Evolutionary conservation across 2,113 vertebrate genomes (phyloP).

Genomic region (Lophotis ruficrista): DNA sequence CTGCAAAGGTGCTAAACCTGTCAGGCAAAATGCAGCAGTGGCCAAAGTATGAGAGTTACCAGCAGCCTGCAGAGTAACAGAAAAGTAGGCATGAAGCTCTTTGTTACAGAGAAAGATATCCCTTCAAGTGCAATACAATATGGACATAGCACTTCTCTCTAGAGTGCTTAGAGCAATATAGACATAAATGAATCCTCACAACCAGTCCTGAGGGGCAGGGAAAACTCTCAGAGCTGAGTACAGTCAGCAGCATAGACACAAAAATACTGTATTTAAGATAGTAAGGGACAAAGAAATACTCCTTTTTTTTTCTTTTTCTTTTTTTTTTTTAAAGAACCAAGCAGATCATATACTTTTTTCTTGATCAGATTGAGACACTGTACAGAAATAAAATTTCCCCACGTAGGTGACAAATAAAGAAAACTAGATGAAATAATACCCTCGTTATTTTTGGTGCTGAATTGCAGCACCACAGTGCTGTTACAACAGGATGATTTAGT

Average conservation of each 20-base stretch:
- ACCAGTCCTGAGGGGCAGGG: neutral
- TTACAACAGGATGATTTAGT: conserved; percentile 11
- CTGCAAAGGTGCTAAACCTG: neutral
- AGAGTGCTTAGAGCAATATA: neutral
- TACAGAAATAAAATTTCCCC: neutral
- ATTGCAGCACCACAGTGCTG: neutral
- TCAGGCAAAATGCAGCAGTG: neutral
- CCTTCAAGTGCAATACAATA: neutral
- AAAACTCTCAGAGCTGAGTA: neutral
- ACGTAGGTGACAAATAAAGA: neutral
- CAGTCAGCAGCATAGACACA: neutral
- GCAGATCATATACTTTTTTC: neutral
- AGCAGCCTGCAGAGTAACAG: neutral
- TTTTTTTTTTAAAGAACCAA: neutral
- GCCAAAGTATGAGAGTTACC: neutral
- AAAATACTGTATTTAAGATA: neutral
- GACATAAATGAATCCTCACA: neutral
- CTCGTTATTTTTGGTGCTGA: conserved; percentile 12
- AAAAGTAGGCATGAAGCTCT: neutral
- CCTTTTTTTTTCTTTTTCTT: accelerated
- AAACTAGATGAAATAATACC: conserved; percentile 1
- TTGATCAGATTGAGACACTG: neutral
- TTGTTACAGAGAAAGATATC: neutral
- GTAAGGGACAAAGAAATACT: neutral
- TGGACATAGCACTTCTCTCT: neutral